Evolutionary conservation across 2,113 vertebrate species (phyloP).

Genomic region (Datnioides undecimradiatus): DNA sequence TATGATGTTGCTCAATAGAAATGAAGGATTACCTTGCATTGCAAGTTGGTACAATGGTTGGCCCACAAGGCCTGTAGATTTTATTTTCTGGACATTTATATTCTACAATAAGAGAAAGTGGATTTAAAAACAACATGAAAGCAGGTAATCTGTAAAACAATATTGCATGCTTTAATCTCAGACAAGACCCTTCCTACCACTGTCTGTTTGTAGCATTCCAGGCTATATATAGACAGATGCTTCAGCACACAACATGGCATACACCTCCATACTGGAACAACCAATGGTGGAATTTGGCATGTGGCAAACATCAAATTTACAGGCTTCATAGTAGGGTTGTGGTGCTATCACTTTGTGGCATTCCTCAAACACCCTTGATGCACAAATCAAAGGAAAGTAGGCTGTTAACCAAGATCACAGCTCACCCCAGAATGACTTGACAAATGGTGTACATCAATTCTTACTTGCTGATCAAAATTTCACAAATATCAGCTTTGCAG

Average conservation of each 20-base stretch:
- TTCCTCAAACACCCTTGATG: slow-evolving; percentile 84
- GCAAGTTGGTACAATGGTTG: slow-evolving; percentile 82
- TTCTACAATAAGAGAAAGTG: slow-evolving; percentile 71
- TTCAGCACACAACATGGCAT: slow-evolving; percentile 83
- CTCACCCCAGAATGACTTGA: neutral
- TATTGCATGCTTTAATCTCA: neutral
- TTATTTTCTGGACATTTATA: slow-evolving; percentile 81
- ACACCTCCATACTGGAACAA: slow-evolving; percentile 88
- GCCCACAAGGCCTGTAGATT: slow-evolving; percentile 88
- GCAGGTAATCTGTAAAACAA: neutral
- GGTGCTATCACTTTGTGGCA: slow-evolving; percentile 83
- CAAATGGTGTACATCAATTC: slow-evolving; percentile 36
- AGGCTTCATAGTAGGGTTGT: slow-evolving; percentile 82
- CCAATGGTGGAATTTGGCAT: neutral
- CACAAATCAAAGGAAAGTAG: slow-evolving; percentile 32
- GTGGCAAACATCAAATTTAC: slow-evolving; percentile 87
- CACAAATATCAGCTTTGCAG: slow-evolving; percentile 75
- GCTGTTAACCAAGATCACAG: neutral
- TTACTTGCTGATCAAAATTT: slow-evolving; percentile 88
- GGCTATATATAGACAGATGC: slow-evolving; percentile 84
- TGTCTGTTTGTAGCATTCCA: slow-evolving; percentile 84
- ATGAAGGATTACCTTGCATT: slow-evolving; percentile 80
- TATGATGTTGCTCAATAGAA: neutral
- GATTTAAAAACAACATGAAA: slow-evolving; percentile 2
- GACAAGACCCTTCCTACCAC: slow-evolving; percentile 80